A percentile compares a stretch with the other conserved stretches of the same genome.
These are phyloP conservation scores for Acleris emargana DNA, from an alignment of 2,888 invertebrate genomes.

Conservation along the genomic window DNA sequence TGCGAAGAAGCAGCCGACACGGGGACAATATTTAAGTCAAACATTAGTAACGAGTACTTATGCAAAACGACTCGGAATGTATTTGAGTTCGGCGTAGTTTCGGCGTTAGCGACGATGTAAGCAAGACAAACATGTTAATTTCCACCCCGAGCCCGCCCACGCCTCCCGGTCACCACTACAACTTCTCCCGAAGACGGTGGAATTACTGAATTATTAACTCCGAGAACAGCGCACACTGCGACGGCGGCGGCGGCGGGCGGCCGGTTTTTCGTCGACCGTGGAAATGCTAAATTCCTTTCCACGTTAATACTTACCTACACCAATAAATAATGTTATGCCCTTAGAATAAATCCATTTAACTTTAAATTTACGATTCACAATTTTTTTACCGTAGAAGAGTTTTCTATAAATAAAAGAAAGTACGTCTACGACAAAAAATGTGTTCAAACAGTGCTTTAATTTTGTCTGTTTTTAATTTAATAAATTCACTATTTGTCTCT, in stretches of 20 bases:
- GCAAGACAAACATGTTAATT: slow-evolving; percentile 83
- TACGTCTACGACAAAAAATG: too few species aligned
- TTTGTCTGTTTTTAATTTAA: too few species aligned
- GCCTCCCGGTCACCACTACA: slow-evolving; percentile 50
- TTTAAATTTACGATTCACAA: too few species aligned
- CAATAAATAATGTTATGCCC: too few species aligned
- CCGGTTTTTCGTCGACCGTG: neutral
- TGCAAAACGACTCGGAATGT: slow-evolving; percentile 79
- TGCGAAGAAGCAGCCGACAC: slow-evolving; percentile 53
- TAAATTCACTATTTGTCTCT: too few species aligned
- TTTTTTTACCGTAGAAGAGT: too few species aligned
- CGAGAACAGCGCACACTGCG: slow-evolving; percentile 53
- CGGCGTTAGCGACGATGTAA: slow-evolving; percentile 77
- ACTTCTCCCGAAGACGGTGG: slow-evolving; percentile 45
- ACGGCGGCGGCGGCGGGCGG: neutral
- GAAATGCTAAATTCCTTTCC: too few species aligned
- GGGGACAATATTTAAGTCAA: slow-evolving; percentile 66
- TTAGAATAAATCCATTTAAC: too few species aligned
- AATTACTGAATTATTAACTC: slow-evolving; percentile 65
- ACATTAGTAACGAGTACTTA: slow-evolving; percentile 71
- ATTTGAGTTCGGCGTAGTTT: slow-evolving; percentile 81
- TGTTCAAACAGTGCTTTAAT: too few species aligned
- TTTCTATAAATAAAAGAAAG: too few species aligned
- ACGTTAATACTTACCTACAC: too few species aligned
- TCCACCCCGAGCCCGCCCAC: slow-evolving; percentile 53